Evolutionary conservation across 1,140 invertebrate species (phyloP).

Genomic region (Ostrea denselamellosa): DNA sequence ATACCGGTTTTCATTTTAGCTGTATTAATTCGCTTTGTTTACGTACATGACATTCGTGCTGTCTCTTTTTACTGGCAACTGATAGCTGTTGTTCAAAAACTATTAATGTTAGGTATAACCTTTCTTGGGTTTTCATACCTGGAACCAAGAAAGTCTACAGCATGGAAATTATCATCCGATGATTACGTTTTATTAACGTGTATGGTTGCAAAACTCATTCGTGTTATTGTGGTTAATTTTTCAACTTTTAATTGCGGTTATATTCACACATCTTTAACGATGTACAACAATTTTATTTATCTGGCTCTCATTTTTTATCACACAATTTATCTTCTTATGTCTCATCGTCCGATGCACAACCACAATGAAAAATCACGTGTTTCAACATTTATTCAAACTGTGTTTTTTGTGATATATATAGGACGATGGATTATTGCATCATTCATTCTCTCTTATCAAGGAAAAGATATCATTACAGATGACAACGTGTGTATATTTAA

Average conservation of each 20-base stretch:
- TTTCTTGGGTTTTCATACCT: not conserved
- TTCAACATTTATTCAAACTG: conserved; percentile 1
- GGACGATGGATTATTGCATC: not conserved
- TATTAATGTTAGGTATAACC: not conserved
- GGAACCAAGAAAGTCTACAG: not conserved
- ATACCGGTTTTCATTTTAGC: not conserved
- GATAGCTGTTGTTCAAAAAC: not conserved
- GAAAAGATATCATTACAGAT: not conserved
- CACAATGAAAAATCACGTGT: not conserved
- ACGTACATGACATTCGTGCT: not conserved
- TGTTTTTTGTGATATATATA: not conserved
- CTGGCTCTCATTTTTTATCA: not conserved
- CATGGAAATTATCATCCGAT: not conserved
- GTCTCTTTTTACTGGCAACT: not conserved
- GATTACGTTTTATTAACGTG: not conserved
- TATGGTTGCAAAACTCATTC: not conserved
- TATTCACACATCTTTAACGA: not conserved
- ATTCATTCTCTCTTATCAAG: not conserved
- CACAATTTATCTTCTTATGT: not conserved
- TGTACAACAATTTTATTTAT: not conserved
- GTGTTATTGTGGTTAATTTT: not conserved
- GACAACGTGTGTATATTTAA: not conserved
- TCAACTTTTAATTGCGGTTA: not conserved
- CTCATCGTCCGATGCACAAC: not conserved
- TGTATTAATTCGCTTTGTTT: not conserved